Evolutionary conservation across 2,113 vertebrate species (phyloP), one percentile per base, ranked within the genome.

Genomic region (Sphaerodactylus townsendi): DNA sequence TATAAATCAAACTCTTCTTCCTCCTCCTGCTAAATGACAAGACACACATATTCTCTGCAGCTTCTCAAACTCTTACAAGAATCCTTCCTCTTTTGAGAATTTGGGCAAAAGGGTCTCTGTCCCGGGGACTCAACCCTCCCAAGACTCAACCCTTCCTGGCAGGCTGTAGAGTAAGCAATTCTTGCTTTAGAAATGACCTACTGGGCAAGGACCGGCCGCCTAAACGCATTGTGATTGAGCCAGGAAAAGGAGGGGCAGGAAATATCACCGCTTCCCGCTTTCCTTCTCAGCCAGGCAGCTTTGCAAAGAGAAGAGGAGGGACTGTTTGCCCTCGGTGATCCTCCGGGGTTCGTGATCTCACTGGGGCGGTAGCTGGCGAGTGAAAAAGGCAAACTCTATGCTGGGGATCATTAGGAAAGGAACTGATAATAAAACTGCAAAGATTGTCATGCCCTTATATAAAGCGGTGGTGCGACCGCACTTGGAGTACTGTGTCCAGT

Each of bases 181-280:
- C 46, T 48, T 2, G 3, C n/a, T 68, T 50, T 83, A 50, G 46
- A 50, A 21, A 25, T 28, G 50, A 19, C 10, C 6, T 28, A 2
- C 30, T n/a, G 35, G 28, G 19, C 25, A 44, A 84, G 19, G 65
- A 35, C n/a, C 5, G 0, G 21, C 19, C 5, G 3, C 0, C 41
- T 25, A 39, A 62, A 46, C n/a, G 59, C 70, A 68, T 37, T 14
- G 14, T 85, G 76, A 79, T 72, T 85, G 23, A 79, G 53, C 75
- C 62, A 71, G 48, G n/a, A 85, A 85, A 85, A 9, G 76, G 76
- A 59, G 53, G 39, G 39, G 39, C 66, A 79, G 83, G 76, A 85
- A 85, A 48, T 2, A 9, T 13, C 53, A 71, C n/a, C 17, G 30
- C 50, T 79, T 85, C 83, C 83, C 71, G 15, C 44, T 35, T 85